Conservation (phyloP, 2,888 invertebrate species). For the Sinodicranocentrus sp. region DNA sequence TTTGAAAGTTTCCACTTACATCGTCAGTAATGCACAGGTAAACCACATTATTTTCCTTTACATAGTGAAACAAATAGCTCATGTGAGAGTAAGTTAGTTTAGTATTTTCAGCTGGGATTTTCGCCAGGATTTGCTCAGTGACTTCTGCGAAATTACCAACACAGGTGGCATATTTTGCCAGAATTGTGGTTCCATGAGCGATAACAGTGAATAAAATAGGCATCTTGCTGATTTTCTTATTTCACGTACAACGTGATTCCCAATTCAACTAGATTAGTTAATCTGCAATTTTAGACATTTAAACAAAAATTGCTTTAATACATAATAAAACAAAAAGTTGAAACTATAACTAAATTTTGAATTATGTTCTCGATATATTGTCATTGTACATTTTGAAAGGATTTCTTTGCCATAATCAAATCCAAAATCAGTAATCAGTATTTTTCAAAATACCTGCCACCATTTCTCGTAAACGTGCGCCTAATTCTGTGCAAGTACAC, state of each 20-base stretch:
- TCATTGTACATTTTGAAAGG: too few species aligned
- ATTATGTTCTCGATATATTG: too few species aligned
- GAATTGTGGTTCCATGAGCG: slow-evolving; percentile 88
- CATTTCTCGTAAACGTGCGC: too few species aligned
- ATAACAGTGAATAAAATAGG: slow-evolving; percentile 95
- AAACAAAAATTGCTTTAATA: too few species aligned
- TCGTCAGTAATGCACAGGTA: slow-evolving; percentile 97
- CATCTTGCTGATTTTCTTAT: slow-evolving; percentile 82
- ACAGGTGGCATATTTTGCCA: slow-evolving; percentile 95
- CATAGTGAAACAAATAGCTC: slow-evolving; percentile 94
- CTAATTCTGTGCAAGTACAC: too few species aligned
- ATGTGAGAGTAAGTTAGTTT: slow-evolving; percentile 96
- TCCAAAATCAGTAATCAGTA: too few species aligned
- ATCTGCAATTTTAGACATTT: too few species aligned
- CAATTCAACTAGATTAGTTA: too few species aligned
- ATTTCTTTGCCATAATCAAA: too few species aligned
- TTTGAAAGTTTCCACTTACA: slow-evolving; percentile 87
- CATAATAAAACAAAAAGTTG: too few species aligned
- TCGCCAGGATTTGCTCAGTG: slow-evolving; percentile 92
- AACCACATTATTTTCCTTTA: slow-evolving; percentile 90
- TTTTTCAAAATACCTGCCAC: too few species aligned
- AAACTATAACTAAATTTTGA: too few species aligned
- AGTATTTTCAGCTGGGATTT: slow-evolving; percentile 92
- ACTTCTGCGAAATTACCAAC: slow-evolving; percentile 94
- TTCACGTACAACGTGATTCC: background rate